These are phyloP conservation scores for Misgurnus mizolepis DNA, from an alignment of 2,113 vertebrate genomes.

Conservation along the genomic window DNA sequence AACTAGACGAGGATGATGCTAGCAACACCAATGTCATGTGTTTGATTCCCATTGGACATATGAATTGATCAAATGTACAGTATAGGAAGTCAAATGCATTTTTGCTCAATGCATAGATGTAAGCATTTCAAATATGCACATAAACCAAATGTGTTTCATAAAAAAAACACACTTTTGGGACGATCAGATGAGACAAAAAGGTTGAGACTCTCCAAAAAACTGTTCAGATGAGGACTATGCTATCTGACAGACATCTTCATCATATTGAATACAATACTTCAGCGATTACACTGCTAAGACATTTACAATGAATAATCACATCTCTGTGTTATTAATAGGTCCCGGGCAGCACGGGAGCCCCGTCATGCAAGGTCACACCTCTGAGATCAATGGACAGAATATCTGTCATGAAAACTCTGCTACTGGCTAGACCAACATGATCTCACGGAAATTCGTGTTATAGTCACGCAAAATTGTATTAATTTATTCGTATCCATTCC, in stretches of 20 bases:
- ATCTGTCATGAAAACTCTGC: conserved; percentile 36
- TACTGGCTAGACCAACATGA: background rate
- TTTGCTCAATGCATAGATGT: background rate
- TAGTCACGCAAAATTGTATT: too few species aligned
- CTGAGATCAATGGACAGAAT: conserved; percentile 41
- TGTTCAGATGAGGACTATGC: conserved; percentile 9
- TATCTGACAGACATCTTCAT: conserved; percentile 42
- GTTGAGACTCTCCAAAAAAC: conserved; percentile 9
- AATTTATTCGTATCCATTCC: too few species aligned
- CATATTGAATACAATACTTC: conserved; percentile 24
- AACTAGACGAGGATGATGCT: too few species aligned
- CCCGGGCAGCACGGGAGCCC: conserved; percentile 15
- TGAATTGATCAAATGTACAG: too few species aligned
- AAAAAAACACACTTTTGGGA: background rate
- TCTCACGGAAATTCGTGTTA: background rate
- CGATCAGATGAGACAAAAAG: conserved; percentile 25
- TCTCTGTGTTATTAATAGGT: conserved; percentile 46
- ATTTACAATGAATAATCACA: conserved; percentile 38
- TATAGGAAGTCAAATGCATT: too few species aligned
- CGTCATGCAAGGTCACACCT: conserved; percentile 49
- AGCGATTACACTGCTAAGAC: conserved; percentile 19
- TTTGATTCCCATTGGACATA: too few species aligned
- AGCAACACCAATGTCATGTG: too few species aligned
- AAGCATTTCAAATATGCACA: background rate
- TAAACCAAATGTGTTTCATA: background rate